Evolutionary conservation across 2,888 invertebrate species (phyloP).

Genomic region (Sympetrum striolatum): DNA sequence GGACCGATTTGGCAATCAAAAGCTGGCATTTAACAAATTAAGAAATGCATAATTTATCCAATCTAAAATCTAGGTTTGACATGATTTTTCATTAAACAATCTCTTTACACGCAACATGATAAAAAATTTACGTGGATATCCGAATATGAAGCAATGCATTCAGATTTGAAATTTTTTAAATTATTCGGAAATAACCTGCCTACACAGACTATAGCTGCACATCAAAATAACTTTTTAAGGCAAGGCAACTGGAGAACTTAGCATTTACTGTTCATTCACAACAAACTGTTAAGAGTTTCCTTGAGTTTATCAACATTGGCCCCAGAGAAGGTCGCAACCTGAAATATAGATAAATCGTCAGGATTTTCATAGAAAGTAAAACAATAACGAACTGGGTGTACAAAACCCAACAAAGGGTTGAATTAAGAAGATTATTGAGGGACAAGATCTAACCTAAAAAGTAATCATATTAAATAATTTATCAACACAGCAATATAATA

Average conservation of each 20-base stretch:
- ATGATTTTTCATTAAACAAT: background rate
- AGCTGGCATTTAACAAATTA: no score
- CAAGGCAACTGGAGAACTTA: background rate
- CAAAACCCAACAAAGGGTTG: no score
- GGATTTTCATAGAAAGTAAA: no score
- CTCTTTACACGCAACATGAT: background rate
- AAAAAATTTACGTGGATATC: background rate
- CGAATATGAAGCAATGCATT: background rate
- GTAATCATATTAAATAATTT: no score
- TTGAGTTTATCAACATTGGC: slow-evolving; percentile 77
- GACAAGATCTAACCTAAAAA: no score
- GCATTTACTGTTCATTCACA: slow-evolving; percentile 45
- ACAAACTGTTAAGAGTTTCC: slow-evolving; percentile 54
- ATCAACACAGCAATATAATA: no score
- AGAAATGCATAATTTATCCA: no score
- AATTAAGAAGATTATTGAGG: no score
- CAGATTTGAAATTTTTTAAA: background rate
- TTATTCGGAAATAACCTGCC: background rate
- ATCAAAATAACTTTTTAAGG: background rate
- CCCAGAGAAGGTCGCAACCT: slow-evolving; percentile 76
- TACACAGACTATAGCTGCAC: background rate
- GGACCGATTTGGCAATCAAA: no score
- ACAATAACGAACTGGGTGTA: no score
- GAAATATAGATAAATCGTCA: slow-evolving; percentile 48
- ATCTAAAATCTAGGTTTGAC: background rate